These are phyloP conservation scores for Nasonovia ribisnigri DNA, from an alignment of 2,888 invertebrate genomes.

Conservation along the genomic window DNA sequence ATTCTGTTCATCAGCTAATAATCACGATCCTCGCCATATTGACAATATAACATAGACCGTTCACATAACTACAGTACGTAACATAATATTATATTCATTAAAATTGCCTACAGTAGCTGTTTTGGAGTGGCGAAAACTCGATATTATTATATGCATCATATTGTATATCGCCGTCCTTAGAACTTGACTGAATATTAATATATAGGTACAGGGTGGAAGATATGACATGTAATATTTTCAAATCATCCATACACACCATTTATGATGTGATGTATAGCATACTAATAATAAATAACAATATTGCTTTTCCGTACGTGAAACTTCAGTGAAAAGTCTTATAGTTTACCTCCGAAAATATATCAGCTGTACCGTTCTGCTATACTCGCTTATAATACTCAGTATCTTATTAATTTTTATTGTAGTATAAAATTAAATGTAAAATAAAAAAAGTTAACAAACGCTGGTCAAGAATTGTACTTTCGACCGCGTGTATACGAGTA, in stretches of 20 bases:
- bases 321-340: not conserved
- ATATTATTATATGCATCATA: not conserved
- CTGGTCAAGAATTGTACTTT: not conserved
- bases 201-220: not conserved
- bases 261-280: not conserved
- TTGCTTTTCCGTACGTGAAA: not conserved
- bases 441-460: not conserved
- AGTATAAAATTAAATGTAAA: not conserved
- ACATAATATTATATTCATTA: not conserved
- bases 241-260: not conserved
- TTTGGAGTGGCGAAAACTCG: not conserved
- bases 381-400: too few species aligned
- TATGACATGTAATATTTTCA: not conserved
- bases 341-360: not conserved
- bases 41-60: not conserved
- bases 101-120: not conserved
- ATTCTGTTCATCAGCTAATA: not conserved
- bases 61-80: not conserved
- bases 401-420: too few species aligned
- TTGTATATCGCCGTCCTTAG: too few species aligned
- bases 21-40: not conserved
- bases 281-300: not conserved
- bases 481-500: not conserved
- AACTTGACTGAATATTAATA: not conserved
- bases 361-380: too few species aligned